A percentile compares a stretch with the other conserved stretches of the same genome.
Conservation (phyloP, 2,797 vertebrate species). For the Astyanax mexicanus region DNA sequence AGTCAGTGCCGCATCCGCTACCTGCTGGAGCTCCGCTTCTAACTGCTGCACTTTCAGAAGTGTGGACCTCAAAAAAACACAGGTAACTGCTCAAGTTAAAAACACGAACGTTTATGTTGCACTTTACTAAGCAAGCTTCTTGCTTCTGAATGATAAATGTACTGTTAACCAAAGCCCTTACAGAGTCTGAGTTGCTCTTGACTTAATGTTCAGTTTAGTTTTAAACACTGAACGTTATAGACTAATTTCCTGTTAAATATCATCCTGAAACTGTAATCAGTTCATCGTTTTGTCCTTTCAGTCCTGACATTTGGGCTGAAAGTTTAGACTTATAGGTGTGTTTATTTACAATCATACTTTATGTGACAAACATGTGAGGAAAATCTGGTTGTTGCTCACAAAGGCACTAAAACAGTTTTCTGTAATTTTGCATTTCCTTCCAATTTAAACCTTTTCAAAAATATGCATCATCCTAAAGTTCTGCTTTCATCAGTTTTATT, state of each 20-base stretch:
- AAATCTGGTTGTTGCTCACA: neutral
- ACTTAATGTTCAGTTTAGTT: neutral
- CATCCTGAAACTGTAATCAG: neutral
- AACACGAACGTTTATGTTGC: slow-evolving; percentile 7
- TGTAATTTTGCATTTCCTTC: neutral
- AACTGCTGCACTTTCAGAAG: neutral
- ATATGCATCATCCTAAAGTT: neutral
- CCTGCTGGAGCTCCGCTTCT: slow-evolving; percentile 86
- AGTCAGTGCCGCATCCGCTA: slow-evolving; percentile 89
- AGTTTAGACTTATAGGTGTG: neutral
- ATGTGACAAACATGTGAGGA: neutral
- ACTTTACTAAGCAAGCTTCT: neutral
- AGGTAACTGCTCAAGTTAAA: neutral
- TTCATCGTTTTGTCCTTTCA: too few species aligned
- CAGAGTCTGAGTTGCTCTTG: slow-evolving; percentile 1
- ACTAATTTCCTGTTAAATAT: too few species aligned
- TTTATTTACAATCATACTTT: too few species aligned
- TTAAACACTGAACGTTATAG: neutral
- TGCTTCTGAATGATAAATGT: neutral
- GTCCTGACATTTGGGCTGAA: neutral
- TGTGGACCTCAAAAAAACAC: neutral
- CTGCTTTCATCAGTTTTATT: neutral
- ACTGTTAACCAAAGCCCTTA: slow-evolving; percentile 2
- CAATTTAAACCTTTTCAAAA: neutral
- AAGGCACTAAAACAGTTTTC: too few species aligned